A percentile compares a stretch with the other conserved stretches of the same genome.
These are phyloP conservation scores for Gonocerus acuteangulatus DNA, from an alignment of 2,888 invertebrate genomes.

Conservation along the genomic window DNA sequence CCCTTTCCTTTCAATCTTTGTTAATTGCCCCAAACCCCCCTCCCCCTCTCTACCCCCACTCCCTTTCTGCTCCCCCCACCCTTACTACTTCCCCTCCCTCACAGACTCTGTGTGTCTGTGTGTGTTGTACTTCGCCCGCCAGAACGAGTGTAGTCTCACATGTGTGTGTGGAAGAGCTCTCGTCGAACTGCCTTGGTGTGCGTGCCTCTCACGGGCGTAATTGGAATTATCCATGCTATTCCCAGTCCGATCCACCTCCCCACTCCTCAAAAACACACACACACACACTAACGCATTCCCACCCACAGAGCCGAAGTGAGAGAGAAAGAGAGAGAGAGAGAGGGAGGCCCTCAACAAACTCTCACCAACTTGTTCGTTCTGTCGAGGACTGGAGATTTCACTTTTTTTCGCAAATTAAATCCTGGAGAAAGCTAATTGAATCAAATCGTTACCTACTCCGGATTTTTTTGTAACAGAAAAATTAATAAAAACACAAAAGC, in stretches of 20 bases:
- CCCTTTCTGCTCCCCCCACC: not conserved
- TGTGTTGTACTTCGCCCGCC: not conserved
- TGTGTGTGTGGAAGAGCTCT: no score
- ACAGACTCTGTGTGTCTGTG: not conserved
- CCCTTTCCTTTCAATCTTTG: slow-evolving; percentile 24
- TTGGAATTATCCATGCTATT: slow-evolving; percentile 24
- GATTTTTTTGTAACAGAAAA: not conserved
- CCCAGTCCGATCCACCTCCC: slow-evolving; percentile 4
- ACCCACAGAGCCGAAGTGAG: no score
- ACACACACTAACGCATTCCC: no score
- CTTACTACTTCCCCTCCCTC: not conserved
- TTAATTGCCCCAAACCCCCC: slow-evolving; percentile 16
- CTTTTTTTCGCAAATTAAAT: slow-evolving; percentile 21
- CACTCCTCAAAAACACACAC: not conserved
- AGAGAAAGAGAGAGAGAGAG: no score
- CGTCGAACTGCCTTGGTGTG: no score
- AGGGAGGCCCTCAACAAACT: no score
- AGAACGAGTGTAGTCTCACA: no score
- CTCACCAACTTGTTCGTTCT: no score
- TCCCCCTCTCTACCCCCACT: no score
- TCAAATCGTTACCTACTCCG: slow-evolving; percentile 17
- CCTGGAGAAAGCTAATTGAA: slow-evolving; percentile 21
- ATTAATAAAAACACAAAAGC: not conserved
- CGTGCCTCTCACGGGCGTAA: slow-evolving; percentile 8
- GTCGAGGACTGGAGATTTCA: not conserved